Base-by-base conservation (phyloP, 2,888 invertebrate genomes). In the Amphiduros pacificus region DNA sequence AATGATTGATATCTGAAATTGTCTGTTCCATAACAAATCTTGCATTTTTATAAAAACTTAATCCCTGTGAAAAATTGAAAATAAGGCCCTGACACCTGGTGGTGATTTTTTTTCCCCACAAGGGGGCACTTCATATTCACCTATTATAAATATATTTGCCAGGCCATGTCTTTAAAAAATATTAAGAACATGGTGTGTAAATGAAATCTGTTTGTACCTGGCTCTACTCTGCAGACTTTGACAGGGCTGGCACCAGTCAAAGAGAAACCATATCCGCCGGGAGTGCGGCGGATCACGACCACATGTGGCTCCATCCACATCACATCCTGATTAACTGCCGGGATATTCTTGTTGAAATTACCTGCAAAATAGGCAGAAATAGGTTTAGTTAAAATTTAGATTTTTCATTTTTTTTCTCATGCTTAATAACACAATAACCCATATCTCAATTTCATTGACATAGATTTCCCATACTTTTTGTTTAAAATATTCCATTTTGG, bases 191-290 rank as follows among this genome's bases (percentile, higher is more conserved):
- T n/a, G n/a, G n/a, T n/a, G n/a, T n/a, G n/a, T n/a, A n/a, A n/a
- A n/a, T n/a, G n/a, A n/a, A n/a, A n/a, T n/a, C n/a, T n/a, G n/a
- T n/a, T n/a, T 56, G 61, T 64, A 74, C 74, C 72, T 60, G 73
- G 69, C 61, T 81, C 79, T 5, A 81, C 77, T 63, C 78, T 66
- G 28, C 80, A 77, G n/a, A 81, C 76, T 50, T 72, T 70, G 5
- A 77, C 80, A 17, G 81, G 81, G 61, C 77, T 77, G n/a, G 74
- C 75, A 36, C 79, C 81, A 3, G 77, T 70, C n/a, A 81, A 75
- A 3, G 79, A 74, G 66, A 81, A 81, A 1, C 81, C 81, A 67
- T 74, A 81, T 0, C 81, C 81, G 0, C 44, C 26, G 2, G 50
- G 20, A 3, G 48, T 32, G 9, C 58, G 28, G 17, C 58, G 49